Evolutionary conservation across 2,888 invertebrate species (phyloP).

Genomic region (Shargacucullia verbasci): DNA sequence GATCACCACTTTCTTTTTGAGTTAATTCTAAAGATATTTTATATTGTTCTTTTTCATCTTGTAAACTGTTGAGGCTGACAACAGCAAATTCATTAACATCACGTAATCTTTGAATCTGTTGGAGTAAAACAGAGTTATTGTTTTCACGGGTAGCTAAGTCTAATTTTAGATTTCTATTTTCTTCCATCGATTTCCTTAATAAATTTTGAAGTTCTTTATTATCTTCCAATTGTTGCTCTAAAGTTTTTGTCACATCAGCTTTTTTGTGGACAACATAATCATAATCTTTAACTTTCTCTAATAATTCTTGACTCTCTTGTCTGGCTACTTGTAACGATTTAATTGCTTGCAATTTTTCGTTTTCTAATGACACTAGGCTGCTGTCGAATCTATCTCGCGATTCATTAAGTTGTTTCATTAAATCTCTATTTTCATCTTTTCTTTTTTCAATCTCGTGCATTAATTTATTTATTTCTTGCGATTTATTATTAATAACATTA

Average conservation of each 20-base stretch:
- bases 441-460: constrained; percentile 67
- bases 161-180: constrained; percentile 61
- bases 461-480: constrained; percentile 71
- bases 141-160: constrained; percentile 57
- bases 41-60: constrained; percentile 67
- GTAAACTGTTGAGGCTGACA: constrained; percentile 63
- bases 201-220: constrained; percentile 59
- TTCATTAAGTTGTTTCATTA: constrained; percentile 64
- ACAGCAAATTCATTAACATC: constrained; percentile 62
- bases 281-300: constrained; percentile 70
- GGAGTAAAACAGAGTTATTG: constrained; percentile 61
- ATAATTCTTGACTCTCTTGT: constrained; percentile 74
- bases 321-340: constrained; percentile 68
- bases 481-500: constrained; percentile 69
- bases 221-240: constrained; percentile 57
- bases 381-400: constrained; percentile 63
- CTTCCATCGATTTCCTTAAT: constrained; percentile 55
- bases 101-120: constrained; percentile 70
- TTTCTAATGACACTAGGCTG: constrained; percentile 64
- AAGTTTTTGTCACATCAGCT: constrained; percentile 57
- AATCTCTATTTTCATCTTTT: constrained; percentile 63
- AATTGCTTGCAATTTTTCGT: constrained; percentile 68
- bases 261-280: constrained; percentile 60
- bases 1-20: constrained; percentile 68
- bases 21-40: constrained; percentile 64